A percentile compares a stretch with the other conserved stretches of the same genome.
phyloP scores from a whole-genome alignment of 2,113 vertebrate genomes.

The Sinocyclocheilus rhinocerous region DNA sequence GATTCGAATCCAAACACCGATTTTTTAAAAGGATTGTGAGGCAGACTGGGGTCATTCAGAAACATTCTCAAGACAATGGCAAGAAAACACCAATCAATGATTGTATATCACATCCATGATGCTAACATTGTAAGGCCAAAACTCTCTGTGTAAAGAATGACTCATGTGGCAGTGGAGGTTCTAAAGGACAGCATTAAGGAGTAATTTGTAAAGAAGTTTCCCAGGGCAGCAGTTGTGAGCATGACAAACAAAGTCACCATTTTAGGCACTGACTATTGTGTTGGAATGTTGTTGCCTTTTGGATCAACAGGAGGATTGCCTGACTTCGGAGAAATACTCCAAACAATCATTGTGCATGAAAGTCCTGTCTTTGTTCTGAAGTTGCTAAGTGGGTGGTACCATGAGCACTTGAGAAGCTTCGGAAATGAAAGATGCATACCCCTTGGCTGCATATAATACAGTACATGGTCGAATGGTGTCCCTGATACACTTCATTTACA shows the following conservation, averaged over 20 bases:
- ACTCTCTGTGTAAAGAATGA: neutral
- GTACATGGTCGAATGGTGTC: constrained; percentile 28
- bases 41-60: neutral
- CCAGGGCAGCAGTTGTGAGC: neutral
- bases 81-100: constrained; percentile 9
- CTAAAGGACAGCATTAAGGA: no score
- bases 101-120: neutral
- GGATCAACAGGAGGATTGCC: neutral
- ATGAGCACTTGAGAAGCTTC: constrained; percentile 40
- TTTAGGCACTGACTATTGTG: constrained; percentile 12
- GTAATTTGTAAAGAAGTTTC: neutral
- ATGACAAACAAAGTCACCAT: constrained; percentile 19
- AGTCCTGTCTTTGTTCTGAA: constrained; percentile 4
- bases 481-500: constrained; percentile 45
- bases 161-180: neutral
- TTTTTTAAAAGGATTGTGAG: constrained; percentile 4
- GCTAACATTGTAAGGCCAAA: neutral
- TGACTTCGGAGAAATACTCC: constrained; percentile 17
- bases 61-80: constrained; percentile 4
- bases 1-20: neutral
- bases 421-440: constrained; percentile 30
- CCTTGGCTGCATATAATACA: constrained; percentile 24
- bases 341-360: neutral
- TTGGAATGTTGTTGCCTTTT: constrained; percentile 15
- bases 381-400: constrained; percentile 34